These are phyloP conservation scores for Hydractinia symbiolongicarpus DNA, from an alignment of 30 jellyfish, hydroid and myxozoan species.

Conservation along the genomic window DNA sequence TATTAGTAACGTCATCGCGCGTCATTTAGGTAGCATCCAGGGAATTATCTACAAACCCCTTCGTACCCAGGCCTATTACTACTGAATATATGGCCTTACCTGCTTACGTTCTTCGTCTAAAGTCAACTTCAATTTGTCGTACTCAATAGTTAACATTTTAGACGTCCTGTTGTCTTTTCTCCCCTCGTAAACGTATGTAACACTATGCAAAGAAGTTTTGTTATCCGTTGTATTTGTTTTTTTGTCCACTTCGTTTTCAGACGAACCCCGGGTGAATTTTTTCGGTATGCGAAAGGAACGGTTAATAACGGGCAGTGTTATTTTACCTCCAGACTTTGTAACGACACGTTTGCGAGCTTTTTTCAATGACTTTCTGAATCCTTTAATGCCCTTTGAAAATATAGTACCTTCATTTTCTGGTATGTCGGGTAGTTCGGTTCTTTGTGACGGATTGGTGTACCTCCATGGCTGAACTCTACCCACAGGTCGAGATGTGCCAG, in stretches of 20 bases:
- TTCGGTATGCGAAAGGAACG: slow-evolving; percentile 11
- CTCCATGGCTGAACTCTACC: neutral
- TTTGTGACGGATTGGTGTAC: neutral
- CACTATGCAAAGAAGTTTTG: neutral
- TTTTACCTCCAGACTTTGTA: neutral
- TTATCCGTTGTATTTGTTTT: neutral
- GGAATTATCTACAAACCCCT: too few species aligned
- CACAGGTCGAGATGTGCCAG: neutral
- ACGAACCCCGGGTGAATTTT: neutral
- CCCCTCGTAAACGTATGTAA: neutral
- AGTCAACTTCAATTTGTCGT: neutral
- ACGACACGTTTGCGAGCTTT: slow-evolving; percentile 2
- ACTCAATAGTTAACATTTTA: slow-evolving; percentile 38
- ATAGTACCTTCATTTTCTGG: neutral
- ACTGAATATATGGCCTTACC: neutral
- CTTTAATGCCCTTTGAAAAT: neutral
- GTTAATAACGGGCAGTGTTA: neutral
- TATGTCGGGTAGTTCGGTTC: neutral
- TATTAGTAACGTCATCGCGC: too few species aligned
- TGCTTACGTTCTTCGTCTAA: neutral
- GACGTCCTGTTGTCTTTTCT: slow-evolving; percentile 40
- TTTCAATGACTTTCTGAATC: neutral
- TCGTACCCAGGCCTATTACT: too few species aligned
- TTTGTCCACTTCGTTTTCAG: neutral
- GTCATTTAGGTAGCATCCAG: too few species aligned